Evolutionary conservation across 2,888 invertebrate species (phyloP), one percentile per base, ranked within the genome.

Genomic region (Phania funesta): DNA sequence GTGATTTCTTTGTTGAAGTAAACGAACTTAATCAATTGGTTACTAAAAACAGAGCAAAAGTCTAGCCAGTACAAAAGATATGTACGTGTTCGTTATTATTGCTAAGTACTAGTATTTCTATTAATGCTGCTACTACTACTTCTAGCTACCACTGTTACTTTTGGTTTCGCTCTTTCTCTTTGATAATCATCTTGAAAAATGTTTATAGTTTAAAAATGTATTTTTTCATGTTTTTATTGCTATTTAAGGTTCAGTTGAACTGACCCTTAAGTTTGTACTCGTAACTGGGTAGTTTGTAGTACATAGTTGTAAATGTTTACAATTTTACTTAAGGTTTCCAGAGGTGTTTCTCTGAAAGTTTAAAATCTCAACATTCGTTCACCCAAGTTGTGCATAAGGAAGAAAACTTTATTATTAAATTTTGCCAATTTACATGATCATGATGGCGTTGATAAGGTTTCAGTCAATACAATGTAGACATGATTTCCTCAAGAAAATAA

Each of bases 21-120:
- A 67, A 67, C 22, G 50, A 62, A 62, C 58, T 70, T 67, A 78
- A 70, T 78, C 82, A 82, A 75, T 82, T 82, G 70, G 78, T 54
- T 70, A 41, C 9, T 9, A 20, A 26, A 22, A 50, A 26, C 3
- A 35, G 48, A 44, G 2, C 2, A 18, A 38, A 50, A 58, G n/a
- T 26, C 32, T 5, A 13, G 2, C 20, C 74, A 70, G 9, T 54
- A 52, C 32, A 41, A 29, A 2, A 46, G 32, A 20, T 18, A 67
- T 35, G 56, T 65, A 26, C 32, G 52, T 60, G 20, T 64, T 64
- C 16, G 50, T 50, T 56, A 13, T 20, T 48, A 22, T 3, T 22
- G 50, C 24, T 58, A 16, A 16, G 26, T 48, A 26, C 6, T 24
- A 64, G 13, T 9, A 18, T n/a, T 3, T 20, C 38, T 38, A 54